Evolutionary conservation across 2,888 invertebrate species (phyloP), one percentile per base, ranked within the genome.

Genomic region (Cantharis nigra): DNA sequence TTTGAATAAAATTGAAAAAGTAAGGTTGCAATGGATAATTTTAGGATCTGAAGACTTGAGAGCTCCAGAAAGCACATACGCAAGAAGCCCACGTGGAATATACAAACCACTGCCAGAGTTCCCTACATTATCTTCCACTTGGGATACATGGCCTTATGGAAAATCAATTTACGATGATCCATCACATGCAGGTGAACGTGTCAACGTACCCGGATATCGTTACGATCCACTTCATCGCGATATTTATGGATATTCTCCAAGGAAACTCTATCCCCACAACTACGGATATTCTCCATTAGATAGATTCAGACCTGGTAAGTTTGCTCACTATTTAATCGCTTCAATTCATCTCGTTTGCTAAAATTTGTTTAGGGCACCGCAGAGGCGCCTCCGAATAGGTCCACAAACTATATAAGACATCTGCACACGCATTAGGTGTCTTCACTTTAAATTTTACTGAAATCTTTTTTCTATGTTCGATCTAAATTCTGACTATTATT

Each of bases 141-240:
- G 94, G 92, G 89, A 92, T 88, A 90, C 92, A 86, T 96, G 94
- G 92, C 94, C 94, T 30, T 93, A 91, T 90, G 91, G 91, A 91
- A 96, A 96, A 90, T 96, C 96, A 85, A 96, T 96, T 92, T 96
- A 92, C 90, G 96, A 96, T 88, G 95, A 96, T 88, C 96, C 96
- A 83, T 89, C 92, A 80, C 93, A 91, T 86, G 94, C 96, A 83
- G 92, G 93, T 83, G 96, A 96, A 89, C 94, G 96, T 89, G 95
- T 97, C 91, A 91, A 93, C 87, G 94, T 94, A 77, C 95, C 95
- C 87, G 96, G 96, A 86, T 96, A 96, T 93, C 94, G 96, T 90
- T 96, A 96, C 91, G 91, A 95, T 89, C 96, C 96, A 84, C 94
- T 97, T 85, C 96, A 96, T 90, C 94, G 96, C 87, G 96, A 96